phyloP scores from a whole-genome alignment of 2,797 vertebrate species.

The Sebastes goodei region DNA sequence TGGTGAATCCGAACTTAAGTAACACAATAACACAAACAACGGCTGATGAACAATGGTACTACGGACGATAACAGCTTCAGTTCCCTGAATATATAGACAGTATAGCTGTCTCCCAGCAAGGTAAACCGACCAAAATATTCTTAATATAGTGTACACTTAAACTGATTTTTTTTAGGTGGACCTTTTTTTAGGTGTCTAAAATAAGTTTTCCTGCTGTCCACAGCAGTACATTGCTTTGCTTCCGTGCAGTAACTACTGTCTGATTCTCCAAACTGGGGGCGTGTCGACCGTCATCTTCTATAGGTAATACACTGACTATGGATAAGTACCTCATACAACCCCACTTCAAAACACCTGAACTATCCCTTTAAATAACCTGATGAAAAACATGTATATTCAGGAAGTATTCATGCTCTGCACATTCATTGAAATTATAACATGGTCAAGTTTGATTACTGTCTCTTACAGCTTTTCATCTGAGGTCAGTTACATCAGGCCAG shows the following conservation, averaged over 20 bases:
- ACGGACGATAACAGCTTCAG: no score
- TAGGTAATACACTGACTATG: neutral
- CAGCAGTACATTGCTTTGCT: neutral
- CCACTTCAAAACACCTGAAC: neutral
- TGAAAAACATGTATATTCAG: neutral
- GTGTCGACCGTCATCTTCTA: rapidly evolving
- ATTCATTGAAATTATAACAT: neutral
- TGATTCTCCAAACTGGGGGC: neutral
- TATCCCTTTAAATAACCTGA: neutral
- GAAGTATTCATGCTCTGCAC: neutral
- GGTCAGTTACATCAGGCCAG: constrained; percentile 8
- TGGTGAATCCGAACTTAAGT: no score
- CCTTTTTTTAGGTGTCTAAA: no score
- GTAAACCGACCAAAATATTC: no score
- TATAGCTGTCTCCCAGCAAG: no score
- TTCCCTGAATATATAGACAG: no score
- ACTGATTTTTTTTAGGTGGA: rapidly evolving
- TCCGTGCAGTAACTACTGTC: rapidly evolving
- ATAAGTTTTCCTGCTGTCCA: rapidly evolving
- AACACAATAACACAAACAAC: no score
- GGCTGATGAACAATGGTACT: no score
- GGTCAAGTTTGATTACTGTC: neutral
- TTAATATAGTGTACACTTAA: no score
- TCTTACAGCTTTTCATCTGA: neutral
- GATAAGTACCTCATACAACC: neutral